Conservation (phyloP, 2,888 invertebrate genomes). For the Tipula vernalis region DNA sequence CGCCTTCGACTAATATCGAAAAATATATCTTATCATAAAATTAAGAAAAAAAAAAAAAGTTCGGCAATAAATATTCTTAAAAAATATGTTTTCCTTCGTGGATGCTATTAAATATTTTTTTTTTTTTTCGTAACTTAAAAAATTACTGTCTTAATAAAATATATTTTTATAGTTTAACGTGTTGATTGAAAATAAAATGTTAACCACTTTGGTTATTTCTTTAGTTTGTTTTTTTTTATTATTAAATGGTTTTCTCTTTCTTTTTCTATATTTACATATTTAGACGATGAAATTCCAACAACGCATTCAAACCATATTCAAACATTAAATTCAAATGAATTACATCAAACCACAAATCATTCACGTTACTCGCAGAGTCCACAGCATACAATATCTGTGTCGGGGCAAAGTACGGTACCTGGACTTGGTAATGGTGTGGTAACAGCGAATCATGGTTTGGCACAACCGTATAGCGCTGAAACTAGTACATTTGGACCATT, state of each 20-base stretch:
- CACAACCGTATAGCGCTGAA: conserved; percentile 31
- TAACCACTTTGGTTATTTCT: neutral
- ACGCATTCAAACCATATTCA: conserved; percentile 6
- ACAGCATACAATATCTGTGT: conserved; percentile 18
- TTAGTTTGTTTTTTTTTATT: neutral
- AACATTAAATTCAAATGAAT: neutral
- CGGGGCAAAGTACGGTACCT: neutral
- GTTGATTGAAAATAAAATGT: neutral
- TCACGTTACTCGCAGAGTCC: neutral
- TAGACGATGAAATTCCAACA: conserved; percentile 5
- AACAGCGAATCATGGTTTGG: conserved; percentile 20
- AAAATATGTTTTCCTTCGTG: neutral
- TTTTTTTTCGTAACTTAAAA: neutral
- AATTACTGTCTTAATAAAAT: conserved; percentile 4
- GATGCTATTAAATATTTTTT: neutral
- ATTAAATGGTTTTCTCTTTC: neutral
- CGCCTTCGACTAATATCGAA: neutral
- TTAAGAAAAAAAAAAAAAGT: neutral
- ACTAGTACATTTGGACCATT: conserved; percentile 34
- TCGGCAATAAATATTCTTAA: neutral
- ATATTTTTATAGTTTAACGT: neutral
- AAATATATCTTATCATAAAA: neutral
- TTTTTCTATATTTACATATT: neutral
- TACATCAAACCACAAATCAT: neutral
- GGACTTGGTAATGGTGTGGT: neutral